Evolutionary conservation across 2,113 vertebrate species (phyloP), one percentile per base, ranked within the genome.

Genomic region (Rhinopomastus cyanomelas): DNA sequence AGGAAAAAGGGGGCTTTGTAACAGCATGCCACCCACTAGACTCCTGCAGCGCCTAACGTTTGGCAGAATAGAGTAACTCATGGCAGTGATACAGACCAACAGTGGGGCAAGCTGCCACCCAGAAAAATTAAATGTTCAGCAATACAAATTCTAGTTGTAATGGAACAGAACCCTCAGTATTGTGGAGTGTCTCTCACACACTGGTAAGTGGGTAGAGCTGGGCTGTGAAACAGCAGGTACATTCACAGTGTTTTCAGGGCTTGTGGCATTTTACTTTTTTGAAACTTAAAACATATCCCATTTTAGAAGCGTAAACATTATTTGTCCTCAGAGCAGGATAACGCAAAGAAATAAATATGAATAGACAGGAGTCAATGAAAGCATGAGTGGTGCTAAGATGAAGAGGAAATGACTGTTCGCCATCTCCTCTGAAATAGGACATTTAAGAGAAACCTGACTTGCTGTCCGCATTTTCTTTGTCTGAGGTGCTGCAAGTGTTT

Each of bases 1-100:
- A 90, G 78, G 78, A 67, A 87, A 93, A 90, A 87, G 10, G 72
- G 91, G 72, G 71, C 81, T 82, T 36, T 78, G 66, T 52, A 62
- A 73, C 65, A 68, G 61, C 1, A 6, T 6, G 16, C 48, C 42
- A 53, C 83, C 72, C 61, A 74, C 29, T 5, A 25, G 18, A 39
- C n/a, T 30, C 86, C 87, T 72, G 27, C 3, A 34, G 53, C 2
- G 37, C 16, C 59, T 46, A 5, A 12, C 32, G 46, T 60, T 29
- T 67, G 36, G 67, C 80, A 66, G 62, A 69, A 36, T 3, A 49
- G 30, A 44, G 44, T 44, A 8, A 46, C n/a, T 81, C 71, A 59
- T 21, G 59, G 32, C 26, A 59, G 66, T 42, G 51, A 59, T 36
- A 53, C 4, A 68, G 71, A 37, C 42, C 49, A 76, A 16, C 39